These are phyloP conservation scores for Poeciliopsis paucimaculata DNA, from an alignment of 2,797 vertebrate species.

Conservation along the genomic window DNA sequence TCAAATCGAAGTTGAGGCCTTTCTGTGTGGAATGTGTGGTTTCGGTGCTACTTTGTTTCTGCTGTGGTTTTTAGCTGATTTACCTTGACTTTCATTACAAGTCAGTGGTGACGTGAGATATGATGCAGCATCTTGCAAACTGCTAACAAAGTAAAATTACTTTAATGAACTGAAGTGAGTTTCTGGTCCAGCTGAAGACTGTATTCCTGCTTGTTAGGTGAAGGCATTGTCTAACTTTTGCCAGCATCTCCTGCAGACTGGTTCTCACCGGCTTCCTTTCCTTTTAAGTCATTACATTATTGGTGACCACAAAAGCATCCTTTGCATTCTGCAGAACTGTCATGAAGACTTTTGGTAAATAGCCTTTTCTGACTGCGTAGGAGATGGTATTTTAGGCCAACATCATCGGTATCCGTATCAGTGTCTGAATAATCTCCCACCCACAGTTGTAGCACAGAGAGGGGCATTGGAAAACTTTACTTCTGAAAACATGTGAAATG, in stretches of 20 bases:
- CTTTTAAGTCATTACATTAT: conserved; percentile 23
- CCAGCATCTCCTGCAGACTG: conserved; percentile 3
- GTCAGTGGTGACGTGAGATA: background rate
- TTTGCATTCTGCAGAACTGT: conserved; percentile 35
- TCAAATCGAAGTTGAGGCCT: background rate
- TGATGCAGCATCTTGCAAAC: background rate
- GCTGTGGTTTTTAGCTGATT: background rate
- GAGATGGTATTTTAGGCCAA: conserved; percentile 43
- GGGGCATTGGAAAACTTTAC: conserved; percentile 36
- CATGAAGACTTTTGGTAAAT: conserved; percentile 24
- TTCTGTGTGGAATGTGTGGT: background rate
- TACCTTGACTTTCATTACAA: background rate
- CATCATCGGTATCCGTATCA: conserved; percentile 27
- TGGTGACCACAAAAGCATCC: conserved; percentile 54
- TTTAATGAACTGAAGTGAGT: background rate
- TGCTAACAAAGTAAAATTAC: background rate
- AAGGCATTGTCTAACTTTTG: background rate
- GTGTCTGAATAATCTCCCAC: conserved; percentile 44
- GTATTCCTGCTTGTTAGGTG: background rate
- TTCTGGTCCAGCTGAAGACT: background rate
- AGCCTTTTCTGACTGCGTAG: conserved; percentile 55
- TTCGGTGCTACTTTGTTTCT: background rate
- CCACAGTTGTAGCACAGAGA: conserved; percentile 21
- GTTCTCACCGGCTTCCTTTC: conserved; percentile 19
- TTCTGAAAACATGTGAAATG: conserved; percentile 16